Conservation (phyloP, 1,140 invertebrate species). For the Dendrolimus kikuchii region DNA sequence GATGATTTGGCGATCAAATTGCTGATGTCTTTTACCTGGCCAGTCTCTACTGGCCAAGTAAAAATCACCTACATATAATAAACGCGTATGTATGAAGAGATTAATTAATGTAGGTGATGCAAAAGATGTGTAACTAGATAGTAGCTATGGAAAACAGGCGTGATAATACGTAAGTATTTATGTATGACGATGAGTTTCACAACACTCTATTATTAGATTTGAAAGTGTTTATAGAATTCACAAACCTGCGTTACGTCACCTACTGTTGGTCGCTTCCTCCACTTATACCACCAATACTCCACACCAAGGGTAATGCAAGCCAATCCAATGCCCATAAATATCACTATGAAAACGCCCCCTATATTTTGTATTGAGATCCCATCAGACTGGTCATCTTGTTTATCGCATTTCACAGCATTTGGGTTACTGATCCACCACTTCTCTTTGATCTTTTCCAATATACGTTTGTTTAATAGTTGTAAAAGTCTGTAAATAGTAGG, state of each 20-base stretch:
- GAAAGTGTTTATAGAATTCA: neutral
- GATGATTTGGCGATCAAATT: too few species aligned
- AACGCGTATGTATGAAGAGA: too few species aligned
- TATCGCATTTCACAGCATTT: conserved; percentile 84
- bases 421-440: conserved; percentile 96
- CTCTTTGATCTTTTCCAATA: conserved; percentile 94
- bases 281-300: conserved; percentile 96
- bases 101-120: too few species aligned
- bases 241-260: conserved; percentile 72
- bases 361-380: conserved; percentile 98
- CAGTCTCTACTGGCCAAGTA: too few species aligned
- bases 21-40: too few species aligned
- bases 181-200: too few species aligned
- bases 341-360: conserved; percentile 97
- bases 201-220: too few species aligned
- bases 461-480: conserved; percentile 91
- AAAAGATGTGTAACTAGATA: too few species aligned
- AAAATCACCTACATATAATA: too few species aligned
- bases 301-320: conserved; percentile 93
- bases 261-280: conserved; percentile 75
- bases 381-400: conserved; percentile 92
- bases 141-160: too few species aligned
- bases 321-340: conserved; percentile 93
- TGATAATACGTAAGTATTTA: too few species aligned
- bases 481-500: conserved; percentile 82